Percentiles rank a stretch among this genome's conserved stretches.
phyloP scores from a whole-genome alignment of 2,888 invertebrate genomes.

The Taphrorychus bicolor region DNA sequence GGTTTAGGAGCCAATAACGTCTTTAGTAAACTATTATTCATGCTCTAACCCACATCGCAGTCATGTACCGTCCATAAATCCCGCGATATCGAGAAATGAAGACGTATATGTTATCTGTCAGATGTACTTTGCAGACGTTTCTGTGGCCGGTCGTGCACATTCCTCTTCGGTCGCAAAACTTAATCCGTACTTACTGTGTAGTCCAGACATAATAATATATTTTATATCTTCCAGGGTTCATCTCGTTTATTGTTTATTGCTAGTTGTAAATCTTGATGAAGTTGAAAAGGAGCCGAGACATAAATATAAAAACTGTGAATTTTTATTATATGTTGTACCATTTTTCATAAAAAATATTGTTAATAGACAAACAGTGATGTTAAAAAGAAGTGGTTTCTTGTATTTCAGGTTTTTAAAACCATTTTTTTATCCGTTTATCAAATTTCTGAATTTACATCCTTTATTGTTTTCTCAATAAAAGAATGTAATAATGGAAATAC shows the following conservation, averaged over 20 bases:
- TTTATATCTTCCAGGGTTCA: background rate
- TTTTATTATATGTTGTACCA: no score
- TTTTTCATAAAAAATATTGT: no score
- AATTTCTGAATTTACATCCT: no score
- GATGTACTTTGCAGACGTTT: background rate
- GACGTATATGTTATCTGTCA: slow-evolving; percentile 20
- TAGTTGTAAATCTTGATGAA: background rate
- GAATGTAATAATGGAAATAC: no score
- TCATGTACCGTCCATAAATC: slow-evolving; percentile 27
- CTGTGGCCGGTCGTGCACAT: no score
- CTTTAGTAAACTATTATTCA: slow-evolving; percentile 26
- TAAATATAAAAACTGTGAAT: no score
- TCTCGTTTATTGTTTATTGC: slow-evolving; percentile 1
- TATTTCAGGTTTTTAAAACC: no score
- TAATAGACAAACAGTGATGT: no score
- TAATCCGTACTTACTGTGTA: slow-evolving; percentile 16
- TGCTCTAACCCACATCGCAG: slow-evolving; percentile 15
- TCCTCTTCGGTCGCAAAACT: slow-evolving; percentile 1
- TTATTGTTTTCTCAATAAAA: no score
- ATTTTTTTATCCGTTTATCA: no score
- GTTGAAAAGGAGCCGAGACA: background rate
- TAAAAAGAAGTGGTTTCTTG: no score
- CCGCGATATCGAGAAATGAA: slow-evolving; percentile 25
- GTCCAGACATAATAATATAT: background rate
- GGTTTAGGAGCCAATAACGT: background rate